A percentile compares a stretch with the other conserved stretches of the same genome.
Conservation (phyloP, 2,797 vertebrate genomes). For the Pseudochirops cupreus region DNA sequence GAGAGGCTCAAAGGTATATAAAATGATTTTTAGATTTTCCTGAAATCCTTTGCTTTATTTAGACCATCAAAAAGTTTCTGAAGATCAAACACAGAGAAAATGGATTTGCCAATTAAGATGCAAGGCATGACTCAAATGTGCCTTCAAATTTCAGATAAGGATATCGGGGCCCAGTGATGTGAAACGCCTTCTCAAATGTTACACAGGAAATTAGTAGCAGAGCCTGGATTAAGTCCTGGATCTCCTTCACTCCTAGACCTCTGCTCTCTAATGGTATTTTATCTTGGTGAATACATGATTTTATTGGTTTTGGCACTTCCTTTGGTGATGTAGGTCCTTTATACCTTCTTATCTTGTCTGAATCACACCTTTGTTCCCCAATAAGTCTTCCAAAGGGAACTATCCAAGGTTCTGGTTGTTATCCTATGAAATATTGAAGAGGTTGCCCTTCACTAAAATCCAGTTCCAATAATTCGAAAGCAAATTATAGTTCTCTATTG, state of each 20-base stretch:
- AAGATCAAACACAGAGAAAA: conserved; percentile 30
- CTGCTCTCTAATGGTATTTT: neutral
- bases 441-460: neutral
- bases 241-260: neutral
- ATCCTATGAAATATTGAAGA: neutral
- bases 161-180: conserved; percentile 21
- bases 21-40: neutral
- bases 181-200: conserved; percentile 38
- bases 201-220: conserved; percentile 26
- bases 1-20: conserved; percentile 29
- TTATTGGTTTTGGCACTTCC: conserved; percentile 3
- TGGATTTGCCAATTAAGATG: conserved; percentile 61
- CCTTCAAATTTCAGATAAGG: conserved; percentile 8
- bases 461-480: neutral
- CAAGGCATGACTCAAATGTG: conserved; percentile 45
- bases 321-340: neutral
- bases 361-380: neutral
- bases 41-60: neutral
- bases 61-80: conserved; percentile 37
- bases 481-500: neutral
- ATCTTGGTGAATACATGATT: neutral
- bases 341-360: neutral
- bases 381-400: neutral
- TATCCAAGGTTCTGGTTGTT: neutral
- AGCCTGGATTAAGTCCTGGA: neutral